Conservation (phyloP, 2,888 invertebrate genomes). For the Cephonodes hylas region DNA sequence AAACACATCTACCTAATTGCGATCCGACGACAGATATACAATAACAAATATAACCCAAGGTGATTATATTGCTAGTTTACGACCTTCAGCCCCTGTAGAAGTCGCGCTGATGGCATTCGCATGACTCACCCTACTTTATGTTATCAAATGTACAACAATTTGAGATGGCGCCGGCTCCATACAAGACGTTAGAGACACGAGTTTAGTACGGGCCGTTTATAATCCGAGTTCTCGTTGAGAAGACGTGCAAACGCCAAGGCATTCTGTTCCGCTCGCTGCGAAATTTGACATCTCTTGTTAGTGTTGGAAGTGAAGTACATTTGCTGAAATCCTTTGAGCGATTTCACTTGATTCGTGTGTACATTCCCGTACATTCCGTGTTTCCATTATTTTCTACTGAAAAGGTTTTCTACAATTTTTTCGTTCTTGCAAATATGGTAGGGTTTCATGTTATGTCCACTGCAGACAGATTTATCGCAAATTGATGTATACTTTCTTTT, state of each 20-base stretch:
- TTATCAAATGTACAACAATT: not conserved
- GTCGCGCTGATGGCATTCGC: not conserved
- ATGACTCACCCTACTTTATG: not conserved
- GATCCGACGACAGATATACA: constrained; percentile 17
- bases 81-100: not conserved
- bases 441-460: too few relatives aligned
- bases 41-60: constrained; percentile 2
- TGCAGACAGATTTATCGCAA: too few relatives aligned
- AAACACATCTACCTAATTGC: constrained; percentile 19
- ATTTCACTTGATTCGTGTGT: too few relatives aligned
- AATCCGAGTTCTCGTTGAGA: not conserved
- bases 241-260: not conserved
- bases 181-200: not conserved
- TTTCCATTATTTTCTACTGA: too few relatives aligned
- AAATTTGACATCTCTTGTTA: not conserved
- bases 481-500: too few relatives aligned
- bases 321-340: too few relatives aligned
- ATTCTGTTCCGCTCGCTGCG: not conserved
- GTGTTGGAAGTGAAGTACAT: not conserved
- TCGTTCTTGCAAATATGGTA: too few relatives aligned
- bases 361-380: too few relatives aligned
- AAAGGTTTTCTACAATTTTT: too few relatives aligned
- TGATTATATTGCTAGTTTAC: not conserved
- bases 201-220: not conserved
- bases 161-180: not conserved